These are phyloP conservation scores for Apis florea DNA, from an alignment of 1,140 invertebrate species.

Conservation along the genomic window DNA sequence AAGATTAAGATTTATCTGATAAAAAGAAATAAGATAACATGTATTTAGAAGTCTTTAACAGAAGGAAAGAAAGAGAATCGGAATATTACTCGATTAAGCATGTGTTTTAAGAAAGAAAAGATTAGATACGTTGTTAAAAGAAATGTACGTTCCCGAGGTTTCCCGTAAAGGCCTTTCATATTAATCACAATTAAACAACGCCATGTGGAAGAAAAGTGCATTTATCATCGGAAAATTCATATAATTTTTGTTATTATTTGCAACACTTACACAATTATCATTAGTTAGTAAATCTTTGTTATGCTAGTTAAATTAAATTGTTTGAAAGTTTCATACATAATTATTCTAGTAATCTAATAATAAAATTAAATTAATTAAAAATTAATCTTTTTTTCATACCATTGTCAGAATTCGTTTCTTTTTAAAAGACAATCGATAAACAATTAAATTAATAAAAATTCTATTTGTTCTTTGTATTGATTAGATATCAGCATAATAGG, in stretches of 20 bases:
- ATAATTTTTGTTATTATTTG: background rate
- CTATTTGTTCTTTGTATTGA: background rate
- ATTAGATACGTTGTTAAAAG: background rate
- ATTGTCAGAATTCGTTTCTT: background rate
- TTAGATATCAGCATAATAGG: too few relatives aligned
- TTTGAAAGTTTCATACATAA: background rate
- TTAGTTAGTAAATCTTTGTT: constrained; percentile 14
- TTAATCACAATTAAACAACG: background rate
- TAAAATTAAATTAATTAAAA: background rate
- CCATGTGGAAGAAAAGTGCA: background rate
- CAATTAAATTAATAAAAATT: background rate
- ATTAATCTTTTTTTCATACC: background rate
- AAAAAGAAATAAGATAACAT: background rate
- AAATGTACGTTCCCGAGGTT: constrained; percentile 3
- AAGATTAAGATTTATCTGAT: constrained; percentile 21
- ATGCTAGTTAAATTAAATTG: constrained; percentile 4
- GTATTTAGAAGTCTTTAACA: constrained; percentile 2
- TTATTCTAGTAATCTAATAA: background rate
- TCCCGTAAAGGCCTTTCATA: constrained; percentile 4
- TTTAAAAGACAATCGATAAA: background rate
- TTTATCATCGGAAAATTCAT: background rate
- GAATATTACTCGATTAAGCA: constrained; percentile 1
- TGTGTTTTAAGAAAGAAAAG: background rate
- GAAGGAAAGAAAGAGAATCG: background rate
- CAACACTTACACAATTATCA: background rate